Evolutionary conservation across 2,113 vertebrate genomes (phyloP).

Genomic region (Ciconia boyciana): DNA sequence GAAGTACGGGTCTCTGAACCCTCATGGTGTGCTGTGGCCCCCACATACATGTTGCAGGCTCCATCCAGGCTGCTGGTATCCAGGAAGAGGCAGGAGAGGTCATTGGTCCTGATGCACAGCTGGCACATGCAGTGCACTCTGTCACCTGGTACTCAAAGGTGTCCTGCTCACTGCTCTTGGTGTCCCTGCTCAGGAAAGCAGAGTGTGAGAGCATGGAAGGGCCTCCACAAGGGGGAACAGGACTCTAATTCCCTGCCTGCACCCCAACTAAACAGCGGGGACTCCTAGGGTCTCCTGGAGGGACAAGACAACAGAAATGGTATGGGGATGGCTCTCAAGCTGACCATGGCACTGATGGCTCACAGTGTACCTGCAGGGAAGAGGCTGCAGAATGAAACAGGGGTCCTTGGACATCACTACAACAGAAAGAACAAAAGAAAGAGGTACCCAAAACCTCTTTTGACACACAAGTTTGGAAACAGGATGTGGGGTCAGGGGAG

Average conservation of each 20-base stretch:
- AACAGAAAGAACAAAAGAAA: not conserved
- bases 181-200: not conserved
- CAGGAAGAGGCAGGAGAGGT: not conserved
- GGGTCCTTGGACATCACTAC: not conserved
- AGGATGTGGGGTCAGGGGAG: not conserved
- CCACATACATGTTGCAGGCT: not conserved
- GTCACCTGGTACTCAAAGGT: not conserved
- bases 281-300: not conserved
- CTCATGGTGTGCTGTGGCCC: not conserved
- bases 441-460: not conserved
- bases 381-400: not conserved
- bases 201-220: not conserved
- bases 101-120: not conserved
- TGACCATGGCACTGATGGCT: not conserved
- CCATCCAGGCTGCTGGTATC: not conserved
- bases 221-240: not conserved
- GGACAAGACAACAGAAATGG: not conserved
- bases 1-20: not conserved
- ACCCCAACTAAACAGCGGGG: not conserved
- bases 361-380: not conserved
- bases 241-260: not conserved
- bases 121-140: not conserved
- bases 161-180: not conserved
- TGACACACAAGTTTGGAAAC: not conserved
- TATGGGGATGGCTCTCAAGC: not conserved